Evolutionary conservation across 2,797 vertebrate species (phyloP).

Genomic region (Pygocentrus nattereri): DNA sequence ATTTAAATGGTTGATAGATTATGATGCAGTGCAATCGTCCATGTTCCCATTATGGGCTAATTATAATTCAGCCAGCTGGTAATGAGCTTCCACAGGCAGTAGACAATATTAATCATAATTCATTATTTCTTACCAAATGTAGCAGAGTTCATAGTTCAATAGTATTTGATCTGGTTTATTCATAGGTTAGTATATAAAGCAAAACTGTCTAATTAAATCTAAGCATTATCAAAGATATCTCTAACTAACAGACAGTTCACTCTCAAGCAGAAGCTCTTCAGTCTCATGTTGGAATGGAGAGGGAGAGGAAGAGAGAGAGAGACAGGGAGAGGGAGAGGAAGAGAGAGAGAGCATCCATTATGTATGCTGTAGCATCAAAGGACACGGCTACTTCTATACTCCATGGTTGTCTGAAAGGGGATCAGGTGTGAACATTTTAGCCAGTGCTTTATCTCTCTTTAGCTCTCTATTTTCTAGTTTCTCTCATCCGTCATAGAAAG

Average conservation of each 20-base stretch:
- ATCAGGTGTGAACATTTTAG: constrained; percentile 46
- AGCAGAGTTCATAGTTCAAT: not conserved
- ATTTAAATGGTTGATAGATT: constrained; percentile 36
- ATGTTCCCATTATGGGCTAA: constrained; percentile 40
- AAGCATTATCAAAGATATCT: not conserved
- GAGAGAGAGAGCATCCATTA: constrained; percentile 54
- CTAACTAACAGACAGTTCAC: not conserved
- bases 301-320: not conserved
- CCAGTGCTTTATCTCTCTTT: constrained; percentile 19
- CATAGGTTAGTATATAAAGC: not conserved
- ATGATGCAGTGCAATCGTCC: constrained; percentile 45
- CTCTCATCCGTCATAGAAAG: constrained; percentile 22
- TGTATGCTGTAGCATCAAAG: constrained; percentile 54
- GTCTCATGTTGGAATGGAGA: constrained; percentile 25
- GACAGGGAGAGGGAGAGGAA: not conserved
- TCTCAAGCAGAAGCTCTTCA: constrained; percentile 5
- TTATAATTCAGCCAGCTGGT: constrained; percentile 39
- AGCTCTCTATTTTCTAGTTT: constrained; percentile 15
- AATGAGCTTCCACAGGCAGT: constrained; percentile 52
- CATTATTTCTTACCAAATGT: constrained; percentile 29
- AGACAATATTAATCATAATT: constrained; percentile 24
- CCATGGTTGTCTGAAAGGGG: constrained; percentile 28
- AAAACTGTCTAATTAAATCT: not conserved
- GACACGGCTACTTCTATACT: constrained; percentile 36
- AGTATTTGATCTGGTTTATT: not conserved